phyloP scores from a whole-genome alignment of 2,797 vertebrate species.

The Enteromius anoplus region DNA sequence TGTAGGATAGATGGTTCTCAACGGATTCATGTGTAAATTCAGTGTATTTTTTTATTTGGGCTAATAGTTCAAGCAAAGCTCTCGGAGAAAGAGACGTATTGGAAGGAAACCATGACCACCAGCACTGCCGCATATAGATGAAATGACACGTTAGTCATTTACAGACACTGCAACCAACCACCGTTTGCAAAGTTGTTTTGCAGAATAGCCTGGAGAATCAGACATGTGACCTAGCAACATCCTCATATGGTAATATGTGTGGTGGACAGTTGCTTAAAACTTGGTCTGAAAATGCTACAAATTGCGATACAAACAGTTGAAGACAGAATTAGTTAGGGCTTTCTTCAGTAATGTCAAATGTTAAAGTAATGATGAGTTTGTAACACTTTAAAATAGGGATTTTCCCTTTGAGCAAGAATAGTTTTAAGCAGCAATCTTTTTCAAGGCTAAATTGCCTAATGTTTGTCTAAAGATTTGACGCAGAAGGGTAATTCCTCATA shows the following conservation, averaged over 20 bases:
- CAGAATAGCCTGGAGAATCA: background rate
- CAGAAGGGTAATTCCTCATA: background rate
- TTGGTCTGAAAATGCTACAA: background rate
- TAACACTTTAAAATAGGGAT: background rate
- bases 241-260: slow-evolving; percentile 17
- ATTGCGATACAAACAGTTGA: background rate
- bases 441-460: background rate
- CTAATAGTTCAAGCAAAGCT: background rate
- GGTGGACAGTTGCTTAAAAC: background rate
- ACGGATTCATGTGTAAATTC: background rate
- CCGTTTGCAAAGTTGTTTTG: background rate
- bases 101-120: background rate
- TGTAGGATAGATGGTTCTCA: background rate
- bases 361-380: background rate
- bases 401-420: background rate
- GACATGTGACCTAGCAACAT: slow-evolving; percentile 6
- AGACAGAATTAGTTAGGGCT: no score
- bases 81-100: background rate
- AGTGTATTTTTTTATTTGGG: background rate
- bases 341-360: background rate
- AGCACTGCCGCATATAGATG: background rate
- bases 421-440: background rate
- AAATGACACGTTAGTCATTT: slow-evolving; percentile 3
- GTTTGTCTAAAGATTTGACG: slow-evolving; percentile 7
- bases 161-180: background rate